phyloP scores from a whole-genome alignment of 2,888 invertebrate genomes.

The Eucera pruinosa region DNA sequence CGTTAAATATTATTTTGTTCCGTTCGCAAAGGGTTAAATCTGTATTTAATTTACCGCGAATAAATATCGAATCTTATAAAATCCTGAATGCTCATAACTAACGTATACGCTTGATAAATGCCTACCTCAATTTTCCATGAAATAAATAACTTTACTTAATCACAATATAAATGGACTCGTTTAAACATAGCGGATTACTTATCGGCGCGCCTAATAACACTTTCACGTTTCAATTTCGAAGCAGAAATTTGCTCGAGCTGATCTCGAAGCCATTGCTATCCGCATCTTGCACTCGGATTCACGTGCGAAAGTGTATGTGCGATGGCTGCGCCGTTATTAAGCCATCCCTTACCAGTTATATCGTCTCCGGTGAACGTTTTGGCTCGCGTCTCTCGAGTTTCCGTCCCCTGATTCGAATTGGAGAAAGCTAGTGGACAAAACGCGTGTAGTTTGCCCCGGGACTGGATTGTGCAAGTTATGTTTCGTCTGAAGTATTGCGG shows the following conservation, averaged over 20 bases:
- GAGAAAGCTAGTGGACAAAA: background rate
- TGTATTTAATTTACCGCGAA: too few species aligned
- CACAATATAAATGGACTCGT: too few species aligned
- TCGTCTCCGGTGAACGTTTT: slow-evolving; percentile 69
- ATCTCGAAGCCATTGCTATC: slow-evolving; percentile 19
- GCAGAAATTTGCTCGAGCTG: background rate
- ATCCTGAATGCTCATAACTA: too few species aligned
- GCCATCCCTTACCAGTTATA: slow-evolving; percentile 81
- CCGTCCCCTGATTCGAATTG: slow-evolving; percentile 27
- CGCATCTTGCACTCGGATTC: slow-evolving; percentile 8
- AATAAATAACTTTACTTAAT: too few species aligned
- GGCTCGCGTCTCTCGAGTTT: slow-evolving; percentile 21
- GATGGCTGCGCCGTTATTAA: slow-evolving; percentile 79
- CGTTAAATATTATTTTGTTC: too few species aligned
- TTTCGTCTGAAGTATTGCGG: slow-evolving; percentile 40
- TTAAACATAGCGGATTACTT: too few species aligned
- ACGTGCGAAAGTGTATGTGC: slow-evolving; percentile 64
- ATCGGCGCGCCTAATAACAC: too few species aligned
- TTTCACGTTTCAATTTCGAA: too few species aligned
- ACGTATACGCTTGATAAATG: too few species aligned
- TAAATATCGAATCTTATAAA: too few species aligned
- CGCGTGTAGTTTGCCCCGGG: slow-evolving; percentile 6
- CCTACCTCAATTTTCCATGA: too few species aligned
- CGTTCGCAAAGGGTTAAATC: too few species aligned
- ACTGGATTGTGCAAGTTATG: slow-evolving; percentile 34